Percentiles rank a stretch among this genome's conserved stretches.
Conservation (phyloP, 1,140 invertebrate species). For the Pogonomyrmex barbatus region DNA sequence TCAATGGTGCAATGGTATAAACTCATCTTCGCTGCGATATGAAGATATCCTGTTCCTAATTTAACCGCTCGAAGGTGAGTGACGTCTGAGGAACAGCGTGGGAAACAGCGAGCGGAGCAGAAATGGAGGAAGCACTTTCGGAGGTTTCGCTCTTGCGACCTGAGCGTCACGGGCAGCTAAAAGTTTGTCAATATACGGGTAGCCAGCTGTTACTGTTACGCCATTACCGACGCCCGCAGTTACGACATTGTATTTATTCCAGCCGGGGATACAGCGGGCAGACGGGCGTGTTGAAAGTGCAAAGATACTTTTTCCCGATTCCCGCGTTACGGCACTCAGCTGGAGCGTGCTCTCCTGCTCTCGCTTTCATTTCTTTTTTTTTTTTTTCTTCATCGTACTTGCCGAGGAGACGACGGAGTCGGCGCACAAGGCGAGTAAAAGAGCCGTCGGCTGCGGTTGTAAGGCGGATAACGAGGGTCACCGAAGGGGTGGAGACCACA, state of each 20-base stretch:
- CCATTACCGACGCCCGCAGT: conserved; percentile 57
- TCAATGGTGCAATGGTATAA: neutral
- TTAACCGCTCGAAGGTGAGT: conserved; percentile 19
- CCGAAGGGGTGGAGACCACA: neutral
- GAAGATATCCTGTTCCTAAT: conserved; percentile 27
- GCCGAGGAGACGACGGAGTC: conserved; percentile 50
- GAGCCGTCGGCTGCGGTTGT: conserved; percentile 45
- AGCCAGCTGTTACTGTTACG: conserved; percentile 74
- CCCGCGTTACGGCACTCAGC: conserved; percentile 33
- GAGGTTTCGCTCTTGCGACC: conserved; percentile 12
- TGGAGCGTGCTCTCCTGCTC: conserved; percentile 6
- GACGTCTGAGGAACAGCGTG: conserved; percentile 32
- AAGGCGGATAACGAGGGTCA: neutral
- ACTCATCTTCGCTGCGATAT: conserved; percentile 14
- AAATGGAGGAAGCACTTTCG: conserved; percentile 35
- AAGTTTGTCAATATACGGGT: conserved; percentile 80
- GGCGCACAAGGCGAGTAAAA: conserved; percentile 49
- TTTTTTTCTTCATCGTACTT: conserved; percentile 22
- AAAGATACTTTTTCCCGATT: conserved; percentile 1
- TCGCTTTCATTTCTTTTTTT: conserved; percentile 45
- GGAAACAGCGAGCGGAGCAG: conserved; percentile 23
- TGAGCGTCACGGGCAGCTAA: conserved; percentile 43
- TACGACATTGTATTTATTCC: conserved; percentile 64
- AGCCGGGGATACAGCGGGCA: conserved; percentile 1
- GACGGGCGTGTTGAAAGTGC: neutral